A percentile compares a stretch with the other conserved stretches of the same genome.
Conservation (phyloP, 2,113 vertebrate species). For the Meleagris gallopavo region DNA sequence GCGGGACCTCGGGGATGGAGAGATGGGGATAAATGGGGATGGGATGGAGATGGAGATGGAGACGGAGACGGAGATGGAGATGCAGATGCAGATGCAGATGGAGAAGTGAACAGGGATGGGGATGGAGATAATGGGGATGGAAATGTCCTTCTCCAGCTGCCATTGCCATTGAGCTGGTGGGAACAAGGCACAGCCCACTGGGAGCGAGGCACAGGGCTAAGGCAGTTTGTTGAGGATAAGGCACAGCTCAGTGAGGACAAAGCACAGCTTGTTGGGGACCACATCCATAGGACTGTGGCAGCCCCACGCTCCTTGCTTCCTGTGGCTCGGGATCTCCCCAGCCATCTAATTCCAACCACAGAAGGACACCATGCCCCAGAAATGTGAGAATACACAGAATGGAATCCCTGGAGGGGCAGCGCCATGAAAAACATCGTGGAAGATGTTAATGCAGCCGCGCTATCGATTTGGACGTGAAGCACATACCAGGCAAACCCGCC, state of each 20-base stretch:
- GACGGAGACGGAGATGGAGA: too few relatives aligned
- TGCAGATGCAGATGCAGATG: too few relatives aligned
- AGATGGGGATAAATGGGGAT: background rate
- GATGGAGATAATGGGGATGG: background rate
- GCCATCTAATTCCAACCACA: rapidly evolving
- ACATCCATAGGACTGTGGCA: background rate
- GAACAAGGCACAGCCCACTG: background rate
- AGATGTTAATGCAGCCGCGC: background rate
- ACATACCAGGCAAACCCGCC: background rate
- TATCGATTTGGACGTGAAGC: conserved; percentile 21
- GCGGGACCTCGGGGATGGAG: background rate
- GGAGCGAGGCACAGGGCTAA: background rate
- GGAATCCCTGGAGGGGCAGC: background rate
- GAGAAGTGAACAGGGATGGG: too few relatives aligned
- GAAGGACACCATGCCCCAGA: background rate
- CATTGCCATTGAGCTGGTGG: background rate
- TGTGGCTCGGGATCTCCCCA: background rate
- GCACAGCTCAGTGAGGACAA: background rate
- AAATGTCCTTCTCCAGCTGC: background rate
- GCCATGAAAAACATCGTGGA: background rate
- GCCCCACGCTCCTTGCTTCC: rapidly evolving
- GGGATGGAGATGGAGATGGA: too few relatives aligned
- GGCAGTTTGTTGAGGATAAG: background rate
- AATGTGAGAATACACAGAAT: background rate
- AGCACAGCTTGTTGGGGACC: background rate